Conservation (phyloP, 2,888 invertebrate genomes). For the Calameuta idolon region DNA sequence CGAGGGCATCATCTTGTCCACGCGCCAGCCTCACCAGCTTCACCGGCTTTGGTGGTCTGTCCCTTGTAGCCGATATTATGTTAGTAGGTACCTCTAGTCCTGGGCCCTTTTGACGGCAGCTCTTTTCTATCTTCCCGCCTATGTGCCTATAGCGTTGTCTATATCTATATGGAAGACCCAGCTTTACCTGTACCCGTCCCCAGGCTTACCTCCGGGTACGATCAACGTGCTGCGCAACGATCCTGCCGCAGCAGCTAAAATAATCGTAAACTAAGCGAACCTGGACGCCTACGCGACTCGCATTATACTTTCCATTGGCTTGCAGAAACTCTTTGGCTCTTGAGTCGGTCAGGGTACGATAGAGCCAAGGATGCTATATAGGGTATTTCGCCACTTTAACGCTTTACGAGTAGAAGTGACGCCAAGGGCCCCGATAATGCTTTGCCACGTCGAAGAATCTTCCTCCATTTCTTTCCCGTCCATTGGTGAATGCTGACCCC, state of each 20-base stretch:
- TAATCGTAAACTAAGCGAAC: conserved; percentile 52
- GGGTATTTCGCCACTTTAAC: conserved; percentile 9
- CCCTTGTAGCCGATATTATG: conserved; percentile 26
- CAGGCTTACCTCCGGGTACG: not conserved
- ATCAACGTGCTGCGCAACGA: not conserved
- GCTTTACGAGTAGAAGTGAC: conserved; percentile 40
- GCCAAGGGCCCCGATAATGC: not conserved
- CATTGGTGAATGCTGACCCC: not conserved
- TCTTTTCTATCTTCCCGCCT: conserved; percentile 2
- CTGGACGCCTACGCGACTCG: conserved; percentile 45
- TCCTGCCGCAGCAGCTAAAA: conserved; percentile 11
- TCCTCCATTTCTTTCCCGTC: not conserved
- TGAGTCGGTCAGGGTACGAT: not conserved
- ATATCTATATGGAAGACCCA: not conserved
- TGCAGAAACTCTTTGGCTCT: not conserved
- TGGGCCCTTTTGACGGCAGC: not conserved
- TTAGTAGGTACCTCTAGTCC: conserved; percentile 6
- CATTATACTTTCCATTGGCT: conserved; percentile 28
- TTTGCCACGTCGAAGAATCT: not conserved
- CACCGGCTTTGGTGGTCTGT: conserved; percentile 28
- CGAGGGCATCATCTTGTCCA: conserved; percentile 55
- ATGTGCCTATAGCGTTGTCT: not conserved
- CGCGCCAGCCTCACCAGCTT: conserved; percentile 30
- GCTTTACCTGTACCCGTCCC: not conserved
- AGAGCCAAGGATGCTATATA: not conserved